Evolutionary conservation across 2,888 invertebrate genomes (phyloP).

Genomic region (Cheilosia soror): DNA sequence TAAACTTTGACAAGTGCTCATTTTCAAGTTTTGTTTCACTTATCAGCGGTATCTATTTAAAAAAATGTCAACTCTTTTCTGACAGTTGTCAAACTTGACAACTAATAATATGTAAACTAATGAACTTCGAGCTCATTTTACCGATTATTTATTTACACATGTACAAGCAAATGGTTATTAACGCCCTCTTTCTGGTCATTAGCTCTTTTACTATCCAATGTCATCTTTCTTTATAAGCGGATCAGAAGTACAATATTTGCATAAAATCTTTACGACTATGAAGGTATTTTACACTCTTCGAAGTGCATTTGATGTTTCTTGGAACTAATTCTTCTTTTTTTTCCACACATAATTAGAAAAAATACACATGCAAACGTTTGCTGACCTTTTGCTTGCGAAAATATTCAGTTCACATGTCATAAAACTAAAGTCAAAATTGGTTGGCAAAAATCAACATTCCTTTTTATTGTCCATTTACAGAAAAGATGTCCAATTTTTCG

Average conservation of each 20-base stretch:
- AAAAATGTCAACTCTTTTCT: too few species aligned
- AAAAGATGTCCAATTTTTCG: slow-evolving; percentile 19
- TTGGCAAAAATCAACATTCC: slow-evolving; percentile 58
- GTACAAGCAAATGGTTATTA: background rate
- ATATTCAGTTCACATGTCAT: background rate
- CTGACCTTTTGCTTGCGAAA: slow-evolving; percentile 4
- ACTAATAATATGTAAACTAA: too few species aligned
- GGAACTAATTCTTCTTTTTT: background rate
- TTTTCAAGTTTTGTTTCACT: too few species aligned
- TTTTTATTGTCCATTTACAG: slow-evolving; percentile 28
- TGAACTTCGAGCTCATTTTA: too few species aligned
- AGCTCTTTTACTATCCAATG: background rate
- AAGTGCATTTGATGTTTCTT: background rate
- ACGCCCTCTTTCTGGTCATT: background rate
- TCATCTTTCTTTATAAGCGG: background rate
- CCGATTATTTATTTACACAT: background rate
- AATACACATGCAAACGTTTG: background rate
- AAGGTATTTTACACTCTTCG: background rate
- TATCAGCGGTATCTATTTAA: too few species aligned
- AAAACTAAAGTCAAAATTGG: slow-evolving; percentile 56
- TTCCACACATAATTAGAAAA: slow-evolving; percentile 15
- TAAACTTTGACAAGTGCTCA: too few species aligned
- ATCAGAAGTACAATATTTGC: slow-evolving; percentile 28
- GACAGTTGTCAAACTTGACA: too few species aligned
- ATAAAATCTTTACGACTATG: slow-evolving; percentile 35